Evolutionary conservation across 2,797 vertebrate species (phyloP), one percentile per base, ranked within the genome.

Genomic region (Adrianichthys oophorus): DNA sequence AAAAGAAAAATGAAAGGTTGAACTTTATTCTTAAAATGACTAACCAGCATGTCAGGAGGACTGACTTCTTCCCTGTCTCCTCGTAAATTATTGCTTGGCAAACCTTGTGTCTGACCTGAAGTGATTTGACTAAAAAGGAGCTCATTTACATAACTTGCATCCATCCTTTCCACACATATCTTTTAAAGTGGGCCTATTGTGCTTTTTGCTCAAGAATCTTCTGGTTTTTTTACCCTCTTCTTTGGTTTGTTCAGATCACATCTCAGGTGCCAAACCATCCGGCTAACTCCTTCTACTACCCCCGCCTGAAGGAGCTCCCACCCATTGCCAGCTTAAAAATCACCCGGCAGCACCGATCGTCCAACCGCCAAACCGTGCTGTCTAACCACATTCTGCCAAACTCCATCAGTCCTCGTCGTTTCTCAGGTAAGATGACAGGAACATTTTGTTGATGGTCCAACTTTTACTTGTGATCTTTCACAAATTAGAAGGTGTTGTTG

Each of bases 261-360:
- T 92, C 91, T 65, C 88, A 92, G 76, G 88, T 91, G 82, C 93
- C 92, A 15, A 93, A 93, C 80, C 93, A 94, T 72, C 92, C 92
- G 0, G 92, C 90, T 52, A 94, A 93, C 81, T 94, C 93, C 58
- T 94, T 94, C 81, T 94, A 78, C 83, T 93, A 93, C 62, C 92
- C 93, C 13, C 88, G 92, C 48, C 69, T 93, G 12, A 66, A 83
- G 26, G 85, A 92, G 24, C 92, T 94, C 15, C 93, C 92, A 2
- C 92, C 91, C 0, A 83, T 93, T 6, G 92, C 91, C 76, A 89
- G 83, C 64, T 57, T 93, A 55, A 91, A 56, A 82, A 67, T 93
- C 47, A 90, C 19, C 2, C 85, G 59, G 21, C 92, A 92, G 79
- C 72, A 43, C 55, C 78, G 87, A 53, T 72, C 73, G 0, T n/a